Conservation (phyloP, 2,113 vertebrate species). For the Hirundichthys speculiger region DNA sequence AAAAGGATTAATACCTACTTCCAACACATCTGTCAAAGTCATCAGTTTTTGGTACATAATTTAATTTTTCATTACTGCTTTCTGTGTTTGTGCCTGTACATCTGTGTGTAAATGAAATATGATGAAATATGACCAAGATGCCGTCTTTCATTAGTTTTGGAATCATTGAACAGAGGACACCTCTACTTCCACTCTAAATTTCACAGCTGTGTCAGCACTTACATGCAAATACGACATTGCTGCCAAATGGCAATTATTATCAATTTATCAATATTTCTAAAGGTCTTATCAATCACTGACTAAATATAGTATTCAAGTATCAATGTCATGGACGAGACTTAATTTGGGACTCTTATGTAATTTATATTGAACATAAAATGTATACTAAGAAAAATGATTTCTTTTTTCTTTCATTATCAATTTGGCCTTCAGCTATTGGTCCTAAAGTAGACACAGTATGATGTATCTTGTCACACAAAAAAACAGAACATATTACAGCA, state of each 20-base stretch:
- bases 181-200: constrained; percentile 61
- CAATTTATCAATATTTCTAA: constrained; percentile 52
- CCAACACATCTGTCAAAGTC: constrained; percentile 49
- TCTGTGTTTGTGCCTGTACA: background rate
- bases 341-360: background rate
- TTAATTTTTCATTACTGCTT: constrained; percentile 34
- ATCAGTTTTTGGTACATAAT: constrained; percentile 31
- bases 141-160: constrained; percentile 41
- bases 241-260: constrained; percentile 70
- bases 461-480: constrained; percentile 29
- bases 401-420: constrained; percentile 3
- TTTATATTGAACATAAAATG: constrained; percentile 13
- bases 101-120: constrained; percentile 22
- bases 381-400: background rate
- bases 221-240: constrained; percentile 63
- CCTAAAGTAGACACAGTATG: background rate
- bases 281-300: constrained; percentile 53
- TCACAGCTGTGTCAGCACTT: too few species aligned
- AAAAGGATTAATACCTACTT: constrained; percentile 46
- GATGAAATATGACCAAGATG: constrained; percentile 21
- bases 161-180: constrained; percentile 52
- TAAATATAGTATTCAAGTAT: constrained; percentile 44
- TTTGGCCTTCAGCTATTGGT: background rate
- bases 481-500: constrained; percentile 12
- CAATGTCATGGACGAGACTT: constrained; percentile 31